Conservation (phyloP, 2,113 vertebrate species). For the Entelurus aequoreus region DNA sequence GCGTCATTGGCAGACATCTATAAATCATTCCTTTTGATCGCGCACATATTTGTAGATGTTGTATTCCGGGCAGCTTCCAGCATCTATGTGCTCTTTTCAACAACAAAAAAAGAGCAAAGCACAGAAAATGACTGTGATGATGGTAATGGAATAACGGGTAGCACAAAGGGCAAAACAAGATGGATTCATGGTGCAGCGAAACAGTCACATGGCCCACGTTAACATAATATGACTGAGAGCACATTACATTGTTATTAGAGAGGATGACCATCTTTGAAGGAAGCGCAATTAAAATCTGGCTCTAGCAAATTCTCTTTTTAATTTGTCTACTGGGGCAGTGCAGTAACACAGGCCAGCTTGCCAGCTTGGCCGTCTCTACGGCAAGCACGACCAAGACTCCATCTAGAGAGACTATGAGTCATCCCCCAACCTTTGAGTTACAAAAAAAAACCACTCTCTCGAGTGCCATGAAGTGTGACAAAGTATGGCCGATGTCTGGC, state of each 20-base stretch:
- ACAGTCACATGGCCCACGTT: not conserved
- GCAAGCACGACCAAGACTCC: constrained; percentile 12
- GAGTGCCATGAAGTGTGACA: constrained; percentile 48
- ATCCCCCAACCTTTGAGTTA: constrained; percentile 44
- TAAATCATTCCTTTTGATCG: constrained; percentile 30
- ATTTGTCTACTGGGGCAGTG: constrained; percentile 3
- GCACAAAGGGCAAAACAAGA: not conserved
- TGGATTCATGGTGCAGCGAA: constrained; percentile 1
- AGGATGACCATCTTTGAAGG: constrained; percentile 6
- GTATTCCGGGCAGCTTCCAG: constrained; percentile 1
- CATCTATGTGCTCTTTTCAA: not conserved
- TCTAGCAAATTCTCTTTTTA: constrained; percentile 2
- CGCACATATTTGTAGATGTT: constrained; percentile 7
- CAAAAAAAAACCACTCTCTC: constrained; percentile 23
- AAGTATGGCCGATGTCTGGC: constrained; percentile 47
- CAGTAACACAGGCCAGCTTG: constrained; percentile 27
- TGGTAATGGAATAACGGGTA: not conserved
- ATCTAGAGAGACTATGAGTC: constrained; percentile 43
- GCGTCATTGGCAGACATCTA: not conserved
- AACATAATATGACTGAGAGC: constrained; percentile 13
- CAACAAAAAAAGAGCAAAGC: no score
- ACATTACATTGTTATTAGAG: constrained; percentile 26
- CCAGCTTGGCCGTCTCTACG: constrained; percentile 20
- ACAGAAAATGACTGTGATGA: not conserved
- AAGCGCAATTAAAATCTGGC: no score